Percentiles rank a stretch among this genome's conserved stretches.
phyloP scores from a whole-genome alignment of 1,140 invertebrate species.

The Mycetomoellerius zeteki region DNA sequence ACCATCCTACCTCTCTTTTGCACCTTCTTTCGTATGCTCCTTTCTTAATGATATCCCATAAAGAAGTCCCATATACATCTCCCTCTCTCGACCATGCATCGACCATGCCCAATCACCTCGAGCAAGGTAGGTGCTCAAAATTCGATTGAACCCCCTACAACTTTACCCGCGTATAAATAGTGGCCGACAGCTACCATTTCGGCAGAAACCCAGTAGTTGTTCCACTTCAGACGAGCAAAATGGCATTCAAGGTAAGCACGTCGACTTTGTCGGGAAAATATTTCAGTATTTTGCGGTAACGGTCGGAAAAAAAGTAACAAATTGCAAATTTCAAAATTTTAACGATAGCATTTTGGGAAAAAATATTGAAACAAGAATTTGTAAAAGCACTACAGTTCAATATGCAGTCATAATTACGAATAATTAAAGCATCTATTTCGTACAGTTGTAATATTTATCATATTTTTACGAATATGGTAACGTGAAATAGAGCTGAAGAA shows the following conservation, averaged over 20 bases:
- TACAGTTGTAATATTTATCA: neutral
- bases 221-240: slow-evolving; percentile 69
- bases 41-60: slow-evolving; percentile 70
- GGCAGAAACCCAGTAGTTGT: slow-evolving; percentile 70
- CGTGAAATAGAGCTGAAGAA: neutral
- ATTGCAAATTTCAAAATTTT: slow-evolving; percentile 19
- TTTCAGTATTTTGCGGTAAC: neutral
- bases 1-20: slow-evolving; percentile 58
- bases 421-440: neutral
- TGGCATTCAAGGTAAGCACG: slow-evolving; percentile 79
- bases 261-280: neutral
- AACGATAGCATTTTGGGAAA: neutral
- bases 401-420: neutral
- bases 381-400: neutral
- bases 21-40: slow-evolving; percentile 63
- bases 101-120: slow-evolving; percentile 70
- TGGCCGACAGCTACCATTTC: slow-evolving; percentile 45
- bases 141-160: slow-evolving; percentile 69
- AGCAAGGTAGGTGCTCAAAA: slow-evolving; percentile 66
- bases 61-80: slow-evolving; percentile 64
- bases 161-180: slow-evolving; percentile 75
- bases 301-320: neutral
- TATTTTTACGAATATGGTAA: neutral
- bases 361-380: neutral
- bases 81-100: slow-evolving; percentile 64